phyloP scores from a whole-genome alignment of 2,888 invertebrate species.

The Abrostola triplasia region DNA sequence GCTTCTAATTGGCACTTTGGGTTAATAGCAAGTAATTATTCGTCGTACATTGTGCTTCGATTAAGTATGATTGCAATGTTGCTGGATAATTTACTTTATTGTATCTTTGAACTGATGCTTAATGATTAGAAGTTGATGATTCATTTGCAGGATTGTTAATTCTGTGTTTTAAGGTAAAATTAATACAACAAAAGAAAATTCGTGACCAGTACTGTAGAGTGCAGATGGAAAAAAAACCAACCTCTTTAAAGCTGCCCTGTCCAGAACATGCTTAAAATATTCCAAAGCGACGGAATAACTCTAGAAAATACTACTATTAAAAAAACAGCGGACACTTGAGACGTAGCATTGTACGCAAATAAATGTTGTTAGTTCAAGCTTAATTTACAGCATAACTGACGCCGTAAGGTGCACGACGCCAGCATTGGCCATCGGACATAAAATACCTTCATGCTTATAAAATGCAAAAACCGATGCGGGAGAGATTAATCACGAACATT shows the following conservation, averaged over 20 bases:
- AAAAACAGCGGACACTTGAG: constrained; percentile 9
- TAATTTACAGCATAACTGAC: constrained; percentile 39
- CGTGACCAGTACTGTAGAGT: too few relatives aligned
- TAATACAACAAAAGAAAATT: too few relatives aligned
- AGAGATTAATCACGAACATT: constrained; percentile 35
- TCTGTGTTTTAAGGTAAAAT: too few relatives aligned
- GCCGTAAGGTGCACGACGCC: constrained; percentile 3
- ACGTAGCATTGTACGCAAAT: constrained; percentile 20
- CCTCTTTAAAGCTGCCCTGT: too few relatives aligned
- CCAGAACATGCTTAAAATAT: neutral
- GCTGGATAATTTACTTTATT: constrained; percentile 1
- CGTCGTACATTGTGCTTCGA: constrained; percentile 27
- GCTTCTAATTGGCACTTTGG: constrained; percentile 34
- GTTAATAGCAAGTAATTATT: constrained; percentile 24
- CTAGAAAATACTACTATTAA: neutral
- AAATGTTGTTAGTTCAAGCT: constrained; percentile 13
- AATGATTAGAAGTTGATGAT: too few relatives aligned
- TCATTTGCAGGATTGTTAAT: too few relatives aligned
- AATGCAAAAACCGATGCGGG: constrained; percentile 46
- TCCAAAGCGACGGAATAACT: neutral
- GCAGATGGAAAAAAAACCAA: too few relatives aligned
- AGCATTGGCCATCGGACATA: constrained; percentile 10
- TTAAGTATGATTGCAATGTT: constrained; percentile 14
- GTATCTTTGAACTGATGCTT: too few relatives aligned
- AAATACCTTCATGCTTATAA: constrained; percentile 25